Evolutionary conservation across 2,113 vertebrate genomes (phyloP).

Genomic region (Ammodytes dubius): DNA sequence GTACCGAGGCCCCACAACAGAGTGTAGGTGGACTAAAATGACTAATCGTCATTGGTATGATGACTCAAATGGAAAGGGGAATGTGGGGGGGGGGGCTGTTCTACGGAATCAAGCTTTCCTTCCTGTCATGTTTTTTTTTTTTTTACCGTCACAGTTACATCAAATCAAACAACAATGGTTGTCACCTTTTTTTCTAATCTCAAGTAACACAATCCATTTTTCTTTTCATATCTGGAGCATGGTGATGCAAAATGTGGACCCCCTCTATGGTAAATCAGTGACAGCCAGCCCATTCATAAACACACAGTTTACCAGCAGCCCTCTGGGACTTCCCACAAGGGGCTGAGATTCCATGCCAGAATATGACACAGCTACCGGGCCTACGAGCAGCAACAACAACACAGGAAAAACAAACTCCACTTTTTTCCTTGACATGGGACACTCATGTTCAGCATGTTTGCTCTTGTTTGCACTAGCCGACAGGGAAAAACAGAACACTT

Average conservation of each 20-base stretch:
- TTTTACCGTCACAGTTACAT: background rate
- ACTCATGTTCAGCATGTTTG: constrained; percentile 40
- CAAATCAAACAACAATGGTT: background rate
- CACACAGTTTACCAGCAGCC: constrained; percentile 72
- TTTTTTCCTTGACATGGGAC: constrained; percentile 33
- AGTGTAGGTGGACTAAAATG: constrained; percentile 59
- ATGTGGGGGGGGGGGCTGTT: background rate
- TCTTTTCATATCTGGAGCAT: background rate
- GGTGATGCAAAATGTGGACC: constrained; percentile 14
- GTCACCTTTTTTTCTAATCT: background rate
- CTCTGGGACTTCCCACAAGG: constrained; percentile 72
- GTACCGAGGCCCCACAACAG: constrained; percentile 46
- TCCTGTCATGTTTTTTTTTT: constrained; percentile 26
- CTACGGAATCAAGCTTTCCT: constrained; percentile 26
- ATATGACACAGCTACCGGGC: constrained; percentile 62
- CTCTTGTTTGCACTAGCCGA: constrained; percentile 38
- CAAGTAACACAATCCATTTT: background rate
- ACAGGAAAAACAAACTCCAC: constrained; percentile 41
- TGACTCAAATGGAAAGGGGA: constrained; percentile 53
- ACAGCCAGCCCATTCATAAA: constrained; percentile 77
- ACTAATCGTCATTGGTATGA: constrained; percentile 69
- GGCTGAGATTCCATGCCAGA: constrained; percentile 55
- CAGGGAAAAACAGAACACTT: constrained; percentile 42
- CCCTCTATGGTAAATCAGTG: constrained; percentile 51
- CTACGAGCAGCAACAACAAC: constrained; percentile 53